Evolutionary conservation across 2,888 invertebrate genomes (phyloP), one percentile per base, ranked within the genome.

Genomic region (Epinotia brunnichana): DNA sequence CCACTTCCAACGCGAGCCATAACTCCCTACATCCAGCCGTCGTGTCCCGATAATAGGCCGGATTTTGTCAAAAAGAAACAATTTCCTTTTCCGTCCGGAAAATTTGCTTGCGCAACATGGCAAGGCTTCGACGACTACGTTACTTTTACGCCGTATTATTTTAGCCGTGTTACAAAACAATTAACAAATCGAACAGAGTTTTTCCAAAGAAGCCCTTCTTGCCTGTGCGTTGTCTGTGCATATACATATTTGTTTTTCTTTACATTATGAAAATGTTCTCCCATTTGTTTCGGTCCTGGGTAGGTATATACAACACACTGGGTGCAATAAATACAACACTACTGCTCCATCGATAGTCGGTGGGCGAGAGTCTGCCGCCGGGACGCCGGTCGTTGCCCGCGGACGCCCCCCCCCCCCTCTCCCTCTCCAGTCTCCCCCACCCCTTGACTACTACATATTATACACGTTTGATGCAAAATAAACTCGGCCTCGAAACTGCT

Each of bases 1-100:
- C 51, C 29, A 29, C 51, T 54, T 70, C 71, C 71, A 54, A 64
- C 74, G 56, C 19, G 41, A 57, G 48, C 69, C 69, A 70, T 75
- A 62, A 69, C 66, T 69, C 72, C 60, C 66, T n/a, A 29, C 39
- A 62, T n/a, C 56, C 21, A 17, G 24, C 39, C 54, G 54, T 53
- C 66, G 41, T 56, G 56, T 66, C 41, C 66, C 66, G 56, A 56
- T 66, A 56, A 66, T 56, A 41, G 41, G 54, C 66, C 66, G 54
- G 66, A 66, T 66, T 29, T 66, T 56, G 66, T 56, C 66, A 54
- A 41, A n/a, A 41, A 66, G 66, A 56, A 56, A 66, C 54, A 41
- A 66, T 66, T 66, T 41, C 56, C 24, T 15, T 56, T 54, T 56
- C 54, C 41, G 7, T 17, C 15, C 35, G 19, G 51, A 56, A 56